Evolutionary conservation across 1,140 invertebrate species (phyloP), one percentile per base, ranked within the genome.

Genomic region (Copidosoma floridanum): DNA sequence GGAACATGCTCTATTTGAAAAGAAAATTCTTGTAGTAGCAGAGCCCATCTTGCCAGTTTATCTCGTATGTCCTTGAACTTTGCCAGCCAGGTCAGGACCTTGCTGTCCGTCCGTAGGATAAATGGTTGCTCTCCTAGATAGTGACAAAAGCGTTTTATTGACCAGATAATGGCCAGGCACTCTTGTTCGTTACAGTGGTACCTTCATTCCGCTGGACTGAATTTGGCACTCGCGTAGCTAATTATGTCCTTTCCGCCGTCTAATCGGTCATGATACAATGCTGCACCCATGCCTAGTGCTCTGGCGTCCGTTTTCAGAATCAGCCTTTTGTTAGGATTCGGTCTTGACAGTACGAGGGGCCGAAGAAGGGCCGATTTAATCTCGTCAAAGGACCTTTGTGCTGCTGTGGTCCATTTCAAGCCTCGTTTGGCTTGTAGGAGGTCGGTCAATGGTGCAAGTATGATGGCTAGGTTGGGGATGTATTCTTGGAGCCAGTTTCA

Each of bases 91-190:
- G 44, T 47, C 1, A 47, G 44, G 1, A 24, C 16, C 1, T 24
- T 21, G 44, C 44, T 47, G 14, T 47, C 26, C 8, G 44, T 47
- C 2, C 44, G 21, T 2, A 47, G 21, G 2, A 16, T 23, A 18
- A 47, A 47, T 6, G 21, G 44, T 12, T 4, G 14, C 6, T 35
- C 47, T 12, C 20, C 27, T 2, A 51, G 2, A 5, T 14, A 26
- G 0, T 51, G 64, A 0, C 67, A 46, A 35, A 66, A 75, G 24
- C 57, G 43, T 29, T 67, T 61, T 2, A 72, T 64, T 0, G 66
- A 66, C 70, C 71, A 73, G 0, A 73, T 56, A 0, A 75, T 27
- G 0, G 71, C 71, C 0, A 69, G 27, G 16, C 62, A 67, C 26
- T 66, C 64, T 21, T 66, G 66, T 16, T 66, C 66, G 27, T 68